Evolutionary conservation across 2,113 vertebrate species (phyloP).

Genomic region (Oxyruncus cristatus): DNA sequence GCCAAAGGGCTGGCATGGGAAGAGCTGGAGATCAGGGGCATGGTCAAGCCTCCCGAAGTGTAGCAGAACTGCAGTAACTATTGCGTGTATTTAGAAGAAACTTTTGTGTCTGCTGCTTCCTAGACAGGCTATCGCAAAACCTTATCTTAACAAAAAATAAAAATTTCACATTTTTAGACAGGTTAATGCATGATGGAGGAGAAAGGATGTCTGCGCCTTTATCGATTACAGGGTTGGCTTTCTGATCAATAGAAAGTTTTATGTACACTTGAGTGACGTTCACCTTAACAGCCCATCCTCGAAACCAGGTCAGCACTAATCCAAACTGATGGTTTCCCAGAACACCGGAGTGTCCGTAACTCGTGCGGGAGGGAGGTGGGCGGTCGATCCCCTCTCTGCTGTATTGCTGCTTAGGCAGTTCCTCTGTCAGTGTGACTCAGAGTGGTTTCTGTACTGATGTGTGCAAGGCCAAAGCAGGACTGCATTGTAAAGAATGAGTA

Average conservation of each 20-base stretch:
- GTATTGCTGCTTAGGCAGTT: accelerated
- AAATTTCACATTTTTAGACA: neutral
- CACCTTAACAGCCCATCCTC: neutral
- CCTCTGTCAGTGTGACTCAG: neutral
- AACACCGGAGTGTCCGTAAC: neutral
- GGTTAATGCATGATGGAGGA: neutral
- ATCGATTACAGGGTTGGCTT: neutral
- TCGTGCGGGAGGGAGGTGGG: accelerated
- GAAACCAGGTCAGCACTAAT: neutral
- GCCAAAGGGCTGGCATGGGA: neutral
- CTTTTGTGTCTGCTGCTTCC: neutral
- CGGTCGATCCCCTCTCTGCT: neutral
- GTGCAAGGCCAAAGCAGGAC: neutral
- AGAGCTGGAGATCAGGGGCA: neutral
- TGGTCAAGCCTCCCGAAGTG: accelerated
- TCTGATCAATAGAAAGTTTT: neutral
- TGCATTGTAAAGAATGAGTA: accelerated
- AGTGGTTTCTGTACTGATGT: accelerated
- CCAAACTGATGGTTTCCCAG: neutral
- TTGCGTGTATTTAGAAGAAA: neutral
- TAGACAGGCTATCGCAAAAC: neutral
- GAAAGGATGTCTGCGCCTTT: neutral
- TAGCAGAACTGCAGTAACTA: neutral
- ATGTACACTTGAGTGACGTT: neutral
- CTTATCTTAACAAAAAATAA: neutral